A percentile compares a stretch with the other conserved stretches of the same genome.
phyloP scores from a whole-genome alignment of 2,797 vertebrate species.

The Nothura maculosa region DNA sequence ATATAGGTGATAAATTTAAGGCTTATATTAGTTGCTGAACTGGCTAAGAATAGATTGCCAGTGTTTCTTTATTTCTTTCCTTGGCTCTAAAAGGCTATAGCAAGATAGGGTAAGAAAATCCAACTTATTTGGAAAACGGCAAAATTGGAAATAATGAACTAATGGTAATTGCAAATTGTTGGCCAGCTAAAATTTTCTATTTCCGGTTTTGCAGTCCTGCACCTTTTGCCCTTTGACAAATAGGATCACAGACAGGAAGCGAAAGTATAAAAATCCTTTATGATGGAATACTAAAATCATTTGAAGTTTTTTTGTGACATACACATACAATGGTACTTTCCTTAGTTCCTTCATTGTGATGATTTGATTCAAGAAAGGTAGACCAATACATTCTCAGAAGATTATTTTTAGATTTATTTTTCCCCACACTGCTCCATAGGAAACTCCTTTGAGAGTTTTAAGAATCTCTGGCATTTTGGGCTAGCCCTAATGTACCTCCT shows the following conservation, averaged over 20 bases:
- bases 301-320: neutral
- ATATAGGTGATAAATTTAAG: neutral
- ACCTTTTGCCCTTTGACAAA: neutral
- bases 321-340: neutral
- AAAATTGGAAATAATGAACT: neutral
- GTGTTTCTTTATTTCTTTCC: neutral
- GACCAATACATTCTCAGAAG: neutral
- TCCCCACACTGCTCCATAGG: neutral
- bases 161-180: neutral
- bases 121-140: neutral
- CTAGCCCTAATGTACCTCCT: neutral
- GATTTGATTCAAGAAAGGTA: neutral
- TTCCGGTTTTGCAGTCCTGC: neutral
- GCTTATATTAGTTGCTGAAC: neutral
- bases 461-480: neutral
- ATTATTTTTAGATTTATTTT: neutral
- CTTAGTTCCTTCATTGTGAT: neutral
- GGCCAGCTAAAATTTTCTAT: neutral
- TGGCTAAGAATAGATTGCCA: neutral
- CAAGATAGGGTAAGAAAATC: neutral
- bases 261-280: neutral
- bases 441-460: neutral
- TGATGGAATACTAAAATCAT: neutral
- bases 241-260: neutral
- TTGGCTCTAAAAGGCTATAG: neutral